A percentile compares a stretch with the other conserved stretches of the same genome.
phyloP scores from a whole-genome alignment of 2,797 vertebrate genomes.

The Tenualosa thibaudeaui region DNA sequence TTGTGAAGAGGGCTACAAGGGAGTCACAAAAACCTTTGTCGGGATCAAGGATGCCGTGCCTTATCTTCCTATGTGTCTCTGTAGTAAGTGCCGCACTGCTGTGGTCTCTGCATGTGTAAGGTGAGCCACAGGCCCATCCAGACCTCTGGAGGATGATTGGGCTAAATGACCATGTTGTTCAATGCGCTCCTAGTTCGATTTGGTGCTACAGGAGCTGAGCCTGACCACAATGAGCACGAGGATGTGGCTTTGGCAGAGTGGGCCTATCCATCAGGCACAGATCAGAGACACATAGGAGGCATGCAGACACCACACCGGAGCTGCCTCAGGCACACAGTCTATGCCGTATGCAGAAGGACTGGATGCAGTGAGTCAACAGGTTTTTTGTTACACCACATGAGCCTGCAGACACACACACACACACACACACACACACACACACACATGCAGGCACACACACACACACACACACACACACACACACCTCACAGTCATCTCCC shows the following conservation, averaged over 20 bases:
- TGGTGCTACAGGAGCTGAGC: neutral
- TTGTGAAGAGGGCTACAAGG: neutral
- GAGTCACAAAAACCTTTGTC: neutral
- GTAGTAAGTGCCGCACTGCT: neutral
- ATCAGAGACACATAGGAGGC: neutral
- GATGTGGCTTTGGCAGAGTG: constrained; percentile 27
- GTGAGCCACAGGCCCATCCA: neutral
- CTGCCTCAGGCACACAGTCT: neutral
- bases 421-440: constrained; percentile 1
- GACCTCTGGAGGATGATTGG: neutral
- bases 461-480: constrained; percentile 32
- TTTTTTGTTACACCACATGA: neutral
- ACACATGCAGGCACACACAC: neutral
- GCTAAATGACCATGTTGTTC: neutral
- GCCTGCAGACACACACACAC: neutral
- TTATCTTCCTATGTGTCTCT: neutral
- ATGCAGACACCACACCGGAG: neutral
- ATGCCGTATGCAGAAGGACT: neutral
- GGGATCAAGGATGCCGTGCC: neutral
- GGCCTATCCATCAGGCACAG: neutral
- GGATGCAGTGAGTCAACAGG: neutral
- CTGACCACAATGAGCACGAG: neutral
- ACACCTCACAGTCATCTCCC: constrained; percentile 28
- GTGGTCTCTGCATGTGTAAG: neutral
- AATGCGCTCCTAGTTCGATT: neutral